Evolutionary conservation across 2,888 invertebrate species (phyloP), one percentile per base, ranked within the genome.

Genomic region (Ischnura elegans): DNA sequence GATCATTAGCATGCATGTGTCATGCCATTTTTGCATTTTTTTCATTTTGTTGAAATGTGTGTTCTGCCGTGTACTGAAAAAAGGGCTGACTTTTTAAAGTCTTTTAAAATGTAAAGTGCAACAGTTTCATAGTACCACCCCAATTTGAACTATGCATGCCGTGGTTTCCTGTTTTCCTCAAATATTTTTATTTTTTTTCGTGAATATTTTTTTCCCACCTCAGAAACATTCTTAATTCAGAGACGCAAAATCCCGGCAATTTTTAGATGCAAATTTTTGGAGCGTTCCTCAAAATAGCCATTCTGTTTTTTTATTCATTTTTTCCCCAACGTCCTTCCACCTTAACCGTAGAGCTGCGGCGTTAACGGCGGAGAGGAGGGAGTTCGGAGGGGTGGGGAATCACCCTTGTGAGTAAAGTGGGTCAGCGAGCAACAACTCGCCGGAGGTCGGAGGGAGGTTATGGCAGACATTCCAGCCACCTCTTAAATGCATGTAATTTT

Each of bases 401-500:
- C n/a, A n/a, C 36, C 36, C 36, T 16, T 25, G 6, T 5, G 36
- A 13, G 76, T 21, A 25, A 76, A 76, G 76, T 76, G 76, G 76
- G 76, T 76, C 76, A 76, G 13, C 76, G 76, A 36, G 76, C 76
- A 76, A 21, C 25, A 21, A 76, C 76, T 76, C 25, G n/a, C 13
- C 8, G 76, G 36, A 29, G 76, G 76, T n/a, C 51, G 51, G 51
- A 51, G 51, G n/a, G 76, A 76, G 76, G 76, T 76, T 76, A 76
- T 76, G 76, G 76, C 76, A 36, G 36, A 76, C 76, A 76, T 36
- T 76, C 76, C 76, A 29, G 76, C 76, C 76, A 76, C 76, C 76
- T 36, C 76, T 29, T 76, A 36, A 76, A 76, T 36, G 76, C 76
- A 76, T 76, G 76, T 76, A 29, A 76, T 76, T 76, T 76, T 66